These are phyloP conservation scores for Abramis brama DNA, from an alignment of 2,113 vertebrate genomes.

Conservation along the genomic window DNA sequence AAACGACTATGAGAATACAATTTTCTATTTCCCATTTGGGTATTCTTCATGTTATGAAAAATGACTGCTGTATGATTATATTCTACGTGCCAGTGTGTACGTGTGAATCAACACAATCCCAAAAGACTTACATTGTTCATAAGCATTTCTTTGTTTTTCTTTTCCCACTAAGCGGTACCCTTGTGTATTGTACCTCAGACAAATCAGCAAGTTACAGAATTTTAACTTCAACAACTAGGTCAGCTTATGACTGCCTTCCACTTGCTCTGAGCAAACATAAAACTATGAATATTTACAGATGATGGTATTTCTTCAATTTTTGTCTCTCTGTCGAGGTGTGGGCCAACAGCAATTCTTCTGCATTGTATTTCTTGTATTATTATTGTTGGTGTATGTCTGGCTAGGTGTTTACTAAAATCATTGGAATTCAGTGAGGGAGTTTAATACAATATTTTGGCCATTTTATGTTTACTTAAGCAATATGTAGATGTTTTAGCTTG, in stretches of 20 bases:
- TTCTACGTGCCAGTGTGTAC: not conserved
- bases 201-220: constrained; percentile 36
- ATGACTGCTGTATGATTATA: constrained; percentile 15
- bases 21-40: not conserved
- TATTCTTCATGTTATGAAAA: constrained; percentile 39
- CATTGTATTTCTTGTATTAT: not conserved
- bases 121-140: constrained; percentile 40
- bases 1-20: not conserved
- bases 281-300: constrained; percentile 46
- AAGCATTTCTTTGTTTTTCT: constrained; percentile 35
- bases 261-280: constrained; percentile 29
- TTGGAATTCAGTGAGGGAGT: not conserved
- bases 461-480: not conserved
- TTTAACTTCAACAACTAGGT: constrained; percentile 48
- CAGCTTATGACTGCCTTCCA: constrained; percentile 39
- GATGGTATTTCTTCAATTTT: constrained; percentile 20
- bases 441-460: not conserved
- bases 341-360: not conserved
- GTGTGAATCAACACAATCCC: constrained; percentile 4
- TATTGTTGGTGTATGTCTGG: constrained; percentile 3
- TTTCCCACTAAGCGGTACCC: constrained; percentile 19
- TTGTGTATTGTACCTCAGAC: constrained; percentile 35
- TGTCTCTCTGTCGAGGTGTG: constrained; percentile 1
- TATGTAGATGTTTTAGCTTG: not conserved
- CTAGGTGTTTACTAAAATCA: not conserved